phyloP scores from a whole-genome alignment of 2,113 vertebrate species.

The Albula goreensis region DNA sequence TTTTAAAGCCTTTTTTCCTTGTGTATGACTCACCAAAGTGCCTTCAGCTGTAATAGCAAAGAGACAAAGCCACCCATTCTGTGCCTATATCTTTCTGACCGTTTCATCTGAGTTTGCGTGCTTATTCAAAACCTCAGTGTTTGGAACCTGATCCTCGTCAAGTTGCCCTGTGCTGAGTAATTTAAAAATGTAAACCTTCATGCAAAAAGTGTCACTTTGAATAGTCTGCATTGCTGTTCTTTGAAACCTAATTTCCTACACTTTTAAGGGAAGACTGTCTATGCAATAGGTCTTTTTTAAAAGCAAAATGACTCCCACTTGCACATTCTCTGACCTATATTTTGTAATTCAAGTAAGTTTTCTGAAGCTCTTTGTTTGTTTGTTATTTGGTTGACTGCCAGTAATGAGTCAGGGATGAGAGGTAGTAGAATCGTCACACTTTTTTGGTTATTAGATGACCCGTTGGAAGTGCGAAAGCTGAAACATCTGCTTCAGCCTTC shows the following conservation, averaged over 20 bases:
- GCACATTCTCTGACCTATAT: constrained; percentile 18
- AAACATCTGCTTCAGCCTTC: constrained; percentile 32
- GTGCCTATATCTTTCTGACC: not conserved
- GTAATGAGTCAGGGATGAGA: constrained; percentile 11
- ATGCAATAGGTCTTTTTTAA: constrained; percentile 21
- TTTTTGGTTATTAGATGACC: constrained; percentile 20
- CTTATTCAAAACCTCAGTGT: not conserved
- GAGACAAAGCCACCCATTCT: not conserved
- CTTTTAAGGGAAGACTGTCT: not conserved
- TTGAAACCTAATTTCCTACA: not conserved
- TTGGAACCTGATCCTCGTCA: not conserved
- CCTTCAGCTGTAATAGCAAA: not conserved
- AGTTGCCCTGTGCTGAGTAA: not conserved
- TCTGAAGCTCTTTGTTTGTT: not conserved
- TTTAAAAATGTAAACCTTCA: not conserved
- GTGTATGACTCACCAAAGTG: constrained; percentile 4
- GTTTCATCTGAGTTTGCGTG: not conserved
- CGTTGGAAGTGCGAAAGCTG: constrained; percentile 18
- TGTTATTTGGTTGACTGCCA: constrained; percentile 17
- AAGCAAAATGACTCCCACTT: constrained; percentile 18
- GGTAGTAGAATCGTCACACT: not conserved
- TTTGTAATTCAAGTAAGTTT: constrained; percentile 22
- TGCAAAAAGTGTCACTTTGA: not conserved
- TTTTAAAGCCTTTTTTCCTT: not conserved
- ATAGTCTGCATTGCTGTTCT: not conserved